Base-by-base conservation (phyloP, 2,888 invertebrate species). In the Melikaiella ostensackeni region DNA sequence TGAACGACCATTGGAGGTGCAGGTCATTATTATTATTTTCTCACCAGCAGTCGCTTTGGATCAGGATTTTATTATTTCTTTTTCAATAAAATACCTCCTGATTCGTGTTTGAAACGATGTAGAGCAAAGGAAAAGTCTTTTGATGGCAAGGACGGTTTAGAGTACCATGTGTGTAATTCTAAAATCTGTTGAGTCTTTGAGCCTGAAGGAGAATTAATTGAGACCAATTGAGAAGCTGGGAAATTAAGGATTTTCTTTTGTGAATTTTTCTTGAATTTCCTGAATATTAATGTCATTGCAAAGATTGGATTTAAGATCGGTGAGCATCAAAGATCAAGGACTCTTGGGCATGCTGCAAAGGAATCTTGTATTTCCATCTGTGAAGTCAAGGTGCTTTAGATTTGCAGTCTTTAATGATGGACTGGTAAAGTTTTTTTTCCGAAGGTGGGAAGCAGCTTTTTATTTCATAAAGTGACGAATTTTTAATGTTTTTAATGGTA, bases 11-110 rank as follows among this genome's bases (percentile, higher is more conserved):
- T 66, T 27, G 70, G 46, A 50, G 27, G 13, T 59, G 16, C 13
- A 27, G 59, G 27, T 27, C 27, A 59, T 59, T 70, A 70, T 70
- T 70, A 70, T 70, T 50, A 70, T 70, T 70, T 70, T 70, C 70
- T 30, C 50, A 30, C 70, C 50, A 50, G 6, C 35, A 63, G 21
- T 35, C 6, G n/a, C 33, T 33, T 9, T 27, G 8, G 42, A 46
- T 11, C 9, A 63, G 33, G 19, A 16, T 16, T 46, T 66, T 66
- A 50, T 50, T 46, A 46, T 66, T 27, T 50, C 19, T 30, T 6
- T n/a, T 70, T 13, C 33, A 4, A 27, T n/a, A 30, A 70, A 50
- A 70, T 33, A 50, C 19, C 24, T 46, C 1, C 7, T 16, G 59
- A 27, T 1, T 16, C 13, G 13, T 59, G 27, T 59, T 59, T 6